Conservation (phyloP, 2,888 invertebrate species). For the Mythimna ferrago region DNA sequence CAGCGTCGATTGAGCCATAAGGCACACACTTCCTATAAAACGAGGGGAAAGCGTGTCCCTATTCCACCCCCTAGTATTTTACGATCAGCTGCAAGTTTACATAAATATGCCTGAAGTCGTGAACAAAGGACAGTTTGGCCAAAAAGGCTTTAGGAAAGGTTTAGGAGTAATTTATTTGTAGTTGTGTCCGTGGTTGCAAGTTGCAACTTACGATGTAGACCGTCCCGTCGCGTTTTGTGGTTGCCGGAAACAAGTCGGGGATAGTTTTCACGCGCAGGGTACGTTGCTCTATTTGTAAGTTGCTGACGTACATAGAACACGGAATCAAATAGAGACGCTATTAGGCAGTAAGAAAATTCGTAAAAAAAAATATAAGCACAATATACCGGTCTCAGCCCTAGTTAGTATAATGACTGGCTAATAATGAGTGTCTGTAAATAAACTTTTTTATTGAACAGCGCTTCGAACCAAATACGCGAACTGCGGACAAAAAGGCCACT, state of each 20-base stretch:
- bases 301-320: not conserved
- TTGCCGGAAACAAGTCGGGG: not conserved
- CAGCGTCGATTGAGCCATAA: constrained; percentile 30
- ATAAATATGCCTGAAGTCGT: constrained; percentile 28
- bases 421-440: too few species aligned
- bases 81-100: constrained; percentile 32
- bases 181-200: constrained; percentile 21
- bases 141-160: constrained; percentile 24
- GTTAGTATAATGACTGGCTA: too few species aligned
- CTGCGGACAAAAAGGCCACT: too few species aligned
- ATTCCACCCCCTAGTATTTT: constrained; percentile 18
- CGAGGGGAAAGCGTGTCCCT: not conserved
- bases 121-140: constrained; percentile 24
- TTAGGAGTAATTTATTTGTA: constrained; percentile 26
- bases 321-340: not conserved
- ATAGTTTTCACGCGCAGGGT: constrained; percentile 4
- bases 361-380: too few species aligned
- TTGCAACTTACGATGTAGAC: constrained; percentile 14
- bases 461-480: too few species aligned
- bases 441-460: too few species aligned
- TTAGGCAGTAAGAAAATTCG: too few species aligned
- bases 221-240: constrained; percentile 9
- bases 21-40: constrained; percentile 20
- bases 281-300: not conserved
- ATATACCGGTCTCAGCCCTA: too few species aligned